Conservation (phyloP, 30 jellyfish, hydroid and myxozoan genomes). For the Rhopilema esculentum region DNA sequence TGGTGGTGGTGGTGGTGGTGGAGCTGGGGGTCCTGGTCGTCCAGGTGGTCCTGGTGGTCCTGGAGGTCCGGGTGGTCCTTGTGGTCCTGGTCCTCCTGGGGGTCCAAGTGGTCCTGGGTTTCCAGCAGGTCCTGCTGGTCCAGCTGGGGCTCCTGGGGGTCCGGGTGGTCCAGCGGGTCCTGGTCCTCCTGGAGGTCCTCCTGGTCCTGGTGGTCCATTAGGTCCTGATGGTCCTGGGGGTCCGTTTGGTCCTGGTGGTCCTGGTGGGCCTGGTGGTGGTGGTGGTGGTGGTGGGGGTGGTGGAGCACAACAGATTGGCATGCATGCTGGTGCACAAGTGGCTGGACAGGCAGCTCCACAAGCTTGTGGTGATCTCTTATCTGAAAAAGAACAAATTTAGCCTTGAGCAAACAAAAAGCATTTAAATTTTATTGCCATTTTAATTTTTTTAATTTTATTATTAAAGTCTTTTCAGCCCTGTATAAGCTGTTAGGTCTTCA, state of each 20-base stretch:
- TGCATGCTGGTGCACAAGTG: conserved; percentile 96
- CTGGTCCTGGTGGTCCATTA: conserved; percentile 99
- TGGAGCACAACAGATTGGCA: conserved; percentile 94
- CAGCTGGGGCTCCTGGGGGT: conserved; percentile 95
- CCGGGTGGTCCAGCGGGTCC: conserved; percentile 97
- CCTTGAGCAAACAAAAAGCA: too few relatives aligned
- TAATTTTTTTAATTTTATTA: background rate
- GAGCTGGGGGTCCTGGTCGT: conserved; percentile 99
- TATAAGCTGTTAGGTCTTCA: background rate
- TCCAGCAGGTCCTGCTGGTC: conserved; percentile 95
- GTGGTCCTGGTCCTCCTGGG: conserved; percentile 98
- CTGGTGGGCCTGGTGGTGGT: conserved; percentile 99
- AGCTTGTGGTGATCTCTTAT: conserved; percentile 84
- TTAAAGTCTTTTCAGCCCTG: background rate
- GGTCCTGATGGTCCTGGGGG: conserved; percentile 99
- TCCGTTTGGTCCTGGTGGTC: conserved; percentile 99
- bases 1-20: conserved; percentile 99
- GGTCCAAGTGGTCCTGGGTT: conserved; percentile 93
- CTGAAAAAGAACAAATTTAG: conserved; percentile 39
- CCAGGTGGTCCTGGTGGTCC: conserved; percentile 99
- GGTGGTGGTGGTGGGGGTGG: conserved; percentile 99
- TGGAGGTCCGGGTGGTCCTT: conserved; percentile 99
- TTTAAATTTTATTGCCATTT: background rate
- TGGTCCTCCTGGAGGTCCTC: conserved; percentile 95
- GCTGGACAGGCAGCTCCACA: conserved; percentile 94